Conservation (phyloP, 2,797 vertebrate species). For the Clamator glandarius region DNA sequence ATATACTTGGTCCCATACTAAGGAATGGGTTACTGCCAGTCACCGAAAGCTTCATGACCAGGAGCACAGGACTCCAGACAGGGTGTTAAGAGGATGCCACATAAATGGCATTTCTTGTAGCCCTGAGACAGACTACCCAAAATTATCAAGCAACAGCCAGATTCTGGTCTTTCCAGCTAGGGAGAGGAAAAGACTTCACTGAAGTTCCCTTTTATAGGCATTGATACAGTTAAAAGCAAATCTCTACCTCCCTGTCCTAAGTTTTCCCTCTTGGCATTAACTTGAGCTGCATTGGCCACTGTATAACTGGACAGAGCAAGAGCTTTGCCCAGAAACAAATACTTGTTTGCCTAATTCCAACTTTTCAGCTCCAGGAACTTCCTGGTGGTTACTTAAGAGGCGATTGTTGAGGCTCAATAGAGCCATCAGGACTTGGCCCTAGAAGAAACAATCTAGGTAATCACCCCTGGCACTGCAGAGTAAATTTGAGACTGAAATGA, state of each 20-base stretch:
- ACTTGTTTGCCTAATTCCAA: background rate
- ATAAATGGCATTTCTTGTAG: background rate
- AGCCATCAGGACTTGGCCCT: background rate
- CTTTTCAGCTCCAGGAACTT: background rate
- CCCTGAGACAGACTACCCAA: background rate
- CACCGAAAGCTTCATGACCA: background rate
- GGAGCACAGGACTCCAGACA: background rate
- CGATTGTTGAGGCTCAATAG: background rate
- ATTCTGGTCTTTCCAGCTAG: background rate
- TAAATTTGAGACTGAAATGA: background rate
- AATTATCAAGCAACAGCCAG: background rate
- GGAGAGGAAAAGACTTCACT: background rate
- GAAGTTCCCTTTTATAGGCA: background rate
- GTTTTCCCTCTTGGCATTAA: background rate
- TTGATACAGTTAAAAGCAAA: background rate
- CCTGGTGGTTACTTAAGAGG: background rate
- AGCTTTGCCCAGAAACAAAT: background rate
- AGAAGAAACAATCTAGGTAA: background rate
- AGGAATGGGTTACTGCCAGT: background rate
- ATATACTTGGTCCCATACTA: background rate
- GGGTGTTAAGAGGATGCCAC: background rate
- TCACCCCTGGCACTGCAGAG: background rate
- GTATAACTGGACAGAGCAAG: background rate
- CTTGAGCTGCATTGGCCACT: background rate
- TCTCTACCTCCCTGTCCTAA: background rate